Percentiles rank a stretch among this genome's conserved stretches.
Evolutionary conservation across 2,888 invertebrate genomes (phyloP).

Genomic region (Eupithecia tripunctaria): DNA sequence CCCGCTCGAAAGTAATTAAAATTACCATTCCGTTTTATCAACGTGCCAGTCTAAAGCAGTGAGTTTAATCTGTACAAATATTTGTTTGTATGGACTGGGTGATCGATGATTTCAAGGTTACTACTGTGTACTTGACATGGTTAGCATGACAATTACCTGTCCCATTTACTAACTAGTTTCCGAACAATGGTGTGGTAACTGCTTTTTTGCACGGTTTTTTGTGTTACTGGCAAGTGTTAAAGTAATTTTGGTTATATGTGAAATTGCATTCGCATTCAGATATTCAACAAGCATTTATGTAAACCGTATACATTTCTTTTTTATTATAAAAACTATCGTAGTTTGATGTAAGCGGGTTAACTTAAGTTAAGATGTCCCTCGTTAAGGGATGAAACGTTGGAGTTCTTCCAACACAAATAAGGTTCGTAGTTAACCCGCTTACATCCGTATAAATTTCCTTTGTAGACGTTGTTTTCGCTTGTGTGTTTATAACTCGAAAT

Average conservation of each 20-base stretch:
- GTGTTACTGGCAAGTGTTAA: neutral
- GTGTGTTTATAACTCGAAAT: neutral
- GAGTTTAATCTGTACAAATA: slow-evolving; percentile 30
- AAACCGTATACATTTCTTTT: neutral
- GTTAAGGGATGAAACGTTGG: too few relatives aligned
- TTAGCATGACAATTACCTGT: slow-evolving; percentile 59
- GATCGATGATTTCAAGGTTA: slow-evolving; percentile 64
- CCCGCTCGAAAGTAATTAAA: slow-evolving; percentile 22
- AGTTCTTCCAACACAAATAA: too few relatives aligned
- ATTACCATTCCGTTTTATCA: slow-evolving; percentile 23
- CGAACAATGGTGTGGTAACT: slow-evolving; percentile 12
- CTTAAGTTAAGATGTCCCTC: too few relatives aligned
- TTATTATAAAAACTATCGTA: too few relatives aligned
- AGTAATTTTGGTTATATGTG: neutral
- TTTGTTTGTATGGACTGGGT: slow-evolving; percentile 38
- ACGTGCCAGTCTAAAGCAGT: slow-evolving; percentile 1
- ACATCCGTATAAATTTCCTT: too few relatives aligned
- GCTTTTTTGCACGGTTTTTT: slow-evolving; percentile 10
- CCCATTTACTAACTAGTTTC: slow-evolving; percentile 34
- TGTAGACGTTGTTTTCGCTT: neutral
- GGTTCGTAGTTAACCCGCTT: too few relatives aligned
- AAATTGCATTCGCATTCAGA: neutral
- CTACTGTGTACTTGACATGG: slow-evolving; percentile 63
- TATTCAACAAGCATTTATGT: neutral
- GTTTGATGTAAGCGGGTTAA: too few relatives aligned